A percentile compares a stretch with the other conserved stretches of the same genome.
Evolutionary conservation across 2,888 invertebrate species (phyloP).

Genomic region (Nezara viridula): DNA sequence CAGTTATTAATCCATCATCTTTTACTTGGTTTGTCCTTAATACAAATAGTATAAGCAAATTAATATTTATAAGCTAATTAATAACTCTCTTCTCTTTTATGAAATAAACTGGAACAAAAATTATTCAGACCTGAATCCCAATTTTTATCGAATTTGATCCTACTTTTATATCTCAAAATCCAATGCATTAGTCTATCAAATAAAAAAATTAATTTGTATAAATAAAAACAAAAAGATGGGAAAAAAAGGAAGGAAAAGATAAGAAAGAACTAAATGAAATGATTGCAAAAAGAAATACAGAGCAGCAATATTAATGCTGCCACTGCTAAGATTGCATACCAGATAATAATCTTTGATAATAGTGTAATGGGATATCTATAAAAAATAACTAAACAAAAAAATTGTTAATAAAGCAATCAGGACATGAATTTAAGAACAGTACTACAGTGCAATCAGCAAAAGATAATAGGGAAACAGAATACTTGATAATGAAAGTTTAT

Average conservation of each 20-base stretch:
- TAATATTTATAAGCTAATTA: no score
- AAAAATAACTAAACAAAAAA: neutral
- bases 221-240: no score
- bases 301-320: constrained; percentile 18
- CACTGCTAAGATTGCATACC: neutral
- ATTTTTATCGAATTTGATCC: no score
- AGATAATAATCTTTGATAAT: neutral
- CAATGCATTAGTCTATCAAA: no score
- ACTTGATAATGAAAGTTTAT: neutral
- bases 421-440: neutral
- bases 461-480: neutral
- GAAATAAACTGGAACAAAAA: no score
- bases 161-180: no score
- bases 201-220: no score
- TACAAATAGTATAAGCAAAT: no score
- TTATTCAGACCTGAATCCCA: no score
- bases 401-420: neutral
- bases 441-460: neutral
- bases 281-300: neutral
- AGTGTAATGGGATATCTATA: neutral
- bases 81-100: no score
- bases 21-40: no score
- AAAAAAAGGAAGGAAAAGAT: neutral
- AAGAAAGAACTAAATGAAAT: neutral
- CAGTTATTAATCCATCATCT: no score